Conservation (phyloP, 2,113 vertebrate genomes). For the Picathartes gymnocephalus region DNA sequence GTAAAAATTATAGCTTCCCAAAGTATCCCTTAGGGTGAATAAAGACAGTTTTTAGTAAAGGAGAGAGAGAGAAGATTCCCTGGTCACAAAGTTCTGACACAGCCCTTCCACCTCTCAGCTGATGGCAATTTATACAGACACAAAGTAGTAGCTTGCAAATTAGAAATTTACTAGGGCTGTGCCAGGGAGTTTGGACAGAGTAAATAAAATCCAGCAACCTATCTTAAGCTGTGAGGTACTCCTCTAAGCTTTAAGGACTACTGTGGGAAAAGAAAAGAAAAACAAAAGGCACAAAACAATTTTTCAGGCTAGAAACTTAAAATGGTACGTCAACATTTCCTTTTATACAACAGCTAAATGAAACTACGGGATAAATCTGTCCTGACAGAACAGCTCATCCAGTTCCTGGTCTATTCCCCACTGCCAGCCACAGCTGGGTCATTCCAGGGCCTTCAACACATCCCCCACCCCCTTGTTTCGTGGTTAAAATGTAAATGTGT, state of each 20-base stretch:
- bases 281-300: background rate
- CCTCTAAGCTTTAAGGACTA: background rate
- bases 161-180: background rate
- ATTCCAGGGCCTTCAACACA: background rate
- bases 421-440: background rate
- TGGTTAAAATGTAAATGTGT: background rate
- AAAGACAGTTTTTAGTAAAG: background rate
- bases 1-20: background rate
- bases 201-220: background rate
- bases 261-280: background rate
- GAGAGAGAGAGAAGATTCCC: background rate
- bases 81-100: fast-evolving
- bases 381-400: background rate
- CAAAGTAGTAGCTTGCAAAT: background rate
- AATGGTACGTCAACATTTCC: background rate
- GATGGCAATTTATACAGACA: background rate
- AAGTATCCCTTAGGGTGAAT: background rate
- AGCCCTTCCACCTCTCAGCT: background rate
- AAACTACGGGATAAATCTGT: background rate
- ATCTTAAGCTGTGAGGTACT: background rate
- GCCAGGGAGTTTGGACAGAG: background rate
- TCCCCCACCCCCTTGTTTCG: background rate
- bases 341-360: background rate
- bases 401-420: background rate
- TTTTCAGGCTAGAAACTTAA: background rate